Base-by-base conservation (phyloP, 2,113 vertebrate species). In the Daubentonia madagascariensis region DNA sequence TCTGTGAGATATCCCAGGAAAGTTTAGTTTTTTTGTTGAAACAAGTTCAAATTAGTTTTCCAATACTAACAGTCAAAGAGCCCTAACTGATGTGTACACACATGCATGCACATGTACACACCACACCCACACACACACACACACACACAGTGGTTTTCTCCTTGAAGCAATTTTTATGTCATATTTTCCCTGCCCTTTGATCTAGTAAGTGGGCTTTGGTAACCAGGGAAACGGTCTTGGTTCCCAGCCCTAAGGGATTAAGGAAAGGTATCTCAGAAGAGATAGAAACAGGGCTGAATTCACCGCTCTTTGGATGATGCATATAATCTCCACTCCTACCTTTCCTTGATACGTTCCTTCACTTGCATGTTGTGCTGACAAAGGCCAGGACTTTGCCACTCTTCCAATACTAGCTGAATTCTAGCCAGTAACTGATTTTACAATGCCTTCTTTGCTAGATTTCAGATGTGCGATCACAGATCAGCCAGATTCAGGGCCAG, bases 191-290 rank as follows among this genome's bases (percentile, higher is more conserved):
- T 96, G 65, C 17, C 72, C 65, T 96, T 93, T 76, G 54, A 43
- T 94, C 50, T 80, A 61, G 16, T 85, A 72, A 97, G 86, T 78
- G 67, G 65, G 13, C 67, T 96, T 92, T 87, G 67, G 68, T 89
- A 97, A 84, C 73, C 65, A 72, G 81, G 75, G 73, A 92, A 97
- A 91, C 30, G 0, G 80, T 85, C 95, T 96, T 84, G 43, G 67
- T 96, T 92, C 37, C n/a, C 20, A 96, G 73, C 28, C 85, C 61
- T 96, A 79, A 84, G 79, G 61, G 63, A 94, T 94, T 93, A 92
- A 94, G 22, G 10, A 93, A 93, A 67, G 6, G 18, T 72, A 65
- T 67, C 52, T 63, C 30, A 76, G 63, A 89, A 89, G 23, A 95
- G 61, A 85, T n/a, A 93, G 54, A 97, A 75, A 79, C 40, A 73